Evolutionary conservation across 2,113 vertebrate species (phyloP), one percentile per base, ranked within the genome.

Genomic region (Gobiocypris rarus): DNA sequence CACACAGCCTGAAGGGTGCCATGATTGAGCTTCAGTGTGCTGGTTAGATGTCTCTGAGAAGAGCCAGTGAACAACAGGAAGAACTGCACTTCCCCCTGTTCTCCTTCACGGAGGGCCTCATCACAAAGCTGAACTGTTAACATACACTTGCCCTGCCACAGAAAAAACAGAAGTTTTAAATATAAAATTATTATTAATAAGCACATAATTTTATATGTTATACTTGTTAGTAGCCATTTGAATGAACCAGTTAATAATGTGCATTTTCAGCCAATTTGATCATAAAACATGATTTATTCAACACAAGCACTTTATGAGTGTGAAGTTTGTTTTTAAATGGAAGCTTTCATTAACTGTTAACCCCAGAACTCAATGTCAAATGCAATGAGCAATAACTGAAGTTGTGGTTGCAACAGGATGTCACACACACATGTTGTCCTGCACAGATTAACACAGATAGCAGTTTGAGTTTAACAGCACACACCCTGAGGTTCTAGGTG

Each of bases 11-110:
- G 95, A 90, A 99, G 89, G 7, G 93, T 98, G 83, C 94, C 95
- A 87, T 95, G 92, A 84, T 93, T 95, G 88, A 95, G 93, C 88
- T 95, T 96, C 67, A 95, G 91, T 0, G 96, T 96, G 90, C 96
- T 98, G 89, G 96, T 93, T 85, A 97, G 95, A 91, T 99, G 98
- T 70, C 93, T 95, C 89, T 97, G 95, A 56, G 95, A 94, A 52
- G 96, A 97, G 70, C 97, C 98, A 75, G 94, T 93, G 89, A 99
- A 98, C 80, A 96, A 92, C 90, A 99, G 94, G 93, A 97, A 98
- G 91, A 97, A 97, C 89, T 95, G 94, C 78, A 94, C 95, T 86
- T 96, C 96, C 85, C 95, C 22, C 52, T 45, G 11, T 54, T 95
- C 94, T 63, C 95, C 90, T 58, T 91, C 92, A 83, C 84, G 84